Conservation (phyloP, 2,113 vertebrate genomes). For the Gallinago media region DNA sequence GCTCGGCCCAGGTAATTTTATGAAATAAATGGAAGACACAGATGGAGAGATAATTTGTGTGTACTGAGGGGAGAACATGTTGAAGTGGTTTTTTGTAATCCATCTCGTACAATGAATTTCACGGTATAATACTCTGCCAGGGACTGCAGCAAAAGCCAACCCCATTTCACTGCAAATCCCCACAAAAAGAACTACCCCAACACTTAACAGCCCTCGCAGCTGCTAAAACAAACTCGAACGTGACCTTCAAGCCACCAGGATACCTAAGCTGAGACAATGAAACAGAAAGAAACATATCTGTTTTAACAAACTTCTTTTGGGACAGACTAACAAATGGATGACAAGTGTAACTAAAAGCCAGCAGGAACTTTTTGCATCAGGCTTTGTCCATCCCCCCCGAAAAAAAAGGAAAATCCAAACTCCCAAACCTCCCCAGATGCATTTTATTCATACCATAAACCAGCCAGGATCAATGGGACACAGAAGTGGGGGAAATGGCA, state of each 20-base stretch:
- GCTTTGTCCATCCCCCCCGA: neutral
- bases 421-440: neutral
- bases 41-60: neutral
- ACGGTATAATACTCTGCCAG: neutral
- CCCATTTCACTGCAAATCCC: neutral
- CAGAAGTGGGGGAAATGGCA: neutral
- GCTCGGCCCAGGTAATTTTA: neutral
- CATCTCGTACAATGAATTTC: neutral
- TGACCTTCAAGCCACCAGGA: slow-evolving; percentile 27
- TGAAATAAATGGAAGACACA: neutral
- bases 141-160: neutral
- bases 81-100: neutral
- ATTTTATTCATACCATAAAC: slow-evolving; percentile 13
- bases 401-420: neutral
- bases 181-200: neutral
- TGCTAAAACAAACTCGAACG: slow-evolving; percentile 44
- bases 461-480: neutral
- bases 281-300: slow-evolving; percentile 28
- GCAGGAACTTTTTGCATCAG: neutral
- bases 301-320: neutral
- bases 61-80: neutral
- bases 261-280: neutral
- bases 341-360: slow-evolving; percentile 33
- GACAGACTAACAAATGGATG: slow-evolving; percentile 20
- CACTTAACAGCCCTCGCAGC: slow-evolving; percentile 20